Conservation (phyloP, 2,113 vertebrate species). For the Scophthalmus maximus region DNA sequence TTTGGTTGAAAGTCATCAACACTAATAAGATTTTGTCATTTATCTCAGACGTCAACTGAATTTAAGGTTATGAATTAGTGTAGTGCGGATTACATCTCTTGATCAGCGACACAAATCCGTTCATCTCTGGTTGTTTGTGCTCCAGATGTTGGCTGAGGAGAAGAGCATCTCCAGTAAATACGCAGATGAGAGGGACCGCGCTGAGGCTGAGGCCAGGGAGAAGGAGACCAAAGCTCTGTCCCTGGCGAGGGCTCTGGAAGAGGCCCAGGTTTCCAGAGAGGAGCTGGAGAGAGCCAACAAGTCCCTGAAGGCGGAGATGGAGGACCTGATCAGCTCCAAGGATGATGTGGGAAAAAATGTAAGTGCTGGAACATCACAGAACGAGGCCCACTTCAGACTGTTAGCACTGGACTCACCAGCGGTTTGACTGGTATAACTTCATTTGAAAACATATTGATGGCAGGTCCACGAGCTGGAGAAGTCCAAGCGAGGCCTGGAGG, state of each 20-base stretch:
- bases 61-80: no score
- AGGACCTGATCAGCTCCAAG: conserved; percentile 97
- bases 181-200: conserved; percentile 92
- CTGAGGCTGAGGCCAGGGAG: conserved; percentile 93
- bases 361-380: conserved; percentile 60
- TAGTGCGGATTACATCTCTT: background rate
- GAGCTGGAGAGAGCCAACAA: conserved; percentile 94
- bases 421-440: background rate
- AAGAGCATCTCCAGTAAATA: conserved; percentile 94
- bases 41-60: no score
- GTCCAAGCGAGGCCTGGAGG: conserved; percentile 91
- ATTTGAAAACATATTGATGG: conserved; percentile 5
- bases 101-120: background rate
- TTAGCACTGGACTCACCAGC: background rate
- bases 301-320: conserved; percentile 91
- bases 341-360: conserved; percentile 97
- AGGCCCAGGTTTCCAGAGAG: conserved; percentile 88
- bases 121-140: background rate
- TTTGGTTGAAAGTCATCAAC: no score
- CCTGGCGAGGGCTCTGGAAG: conserved; percentile 90
- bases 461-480: conserved; percentile 98
- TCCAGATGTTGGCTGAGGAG: conserved; percentile 94
- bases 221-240: conserved; percentile 95
- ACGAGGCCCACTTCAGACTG: background rate
- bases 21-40: no score